phyloP scores from a whole-genome alignment of 1,140 invertebrate genomes.

The Trypoxylus dichotomus region DNA sequence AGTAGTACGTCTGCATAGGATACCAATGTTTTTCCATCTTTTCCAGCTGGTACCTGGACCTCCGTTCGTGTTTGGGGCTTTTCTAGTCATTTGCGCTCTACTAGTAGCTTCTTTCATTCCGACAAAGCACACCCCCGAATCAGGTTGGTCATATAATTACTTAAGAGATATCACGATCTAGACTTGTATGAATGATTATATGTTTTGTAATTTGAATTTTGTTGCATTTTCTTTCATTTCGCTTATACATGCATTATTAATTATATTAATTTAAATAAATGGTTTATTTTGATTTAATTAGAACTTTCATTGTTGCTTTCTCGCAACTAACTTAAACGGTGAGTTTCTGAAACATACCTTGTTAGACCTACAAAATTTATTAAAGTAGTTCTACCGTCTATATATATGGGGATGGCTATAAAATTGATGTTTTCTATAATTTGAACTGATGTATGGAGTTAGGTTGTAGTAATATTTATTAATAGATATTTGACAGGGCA shows the following conservation, averaged over 20 bases:
- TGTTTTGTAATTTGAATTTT: neutral
- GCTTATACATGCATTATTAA: neutral
- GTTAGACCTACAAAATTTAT: no score
- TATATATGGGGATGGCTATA: no score
- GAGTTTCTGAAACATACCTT: no score
- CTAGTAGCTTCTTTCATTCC: conserved; percentile 52
- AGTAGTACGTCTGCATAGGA: neutral
- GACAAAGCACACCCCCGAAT: conserved; percentile 45
- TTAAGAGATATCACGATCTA: conserved; percentile 9
- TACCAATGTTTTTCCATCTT: conserved; percentile 18
- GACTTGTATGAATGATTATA: neutral
- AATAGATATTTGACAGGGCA: no score
- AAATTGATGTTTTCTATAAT: no score
- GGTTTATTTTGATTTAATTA: neutral
- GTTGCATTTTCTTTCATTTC: neutral
- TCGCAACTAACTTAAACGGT: no score
- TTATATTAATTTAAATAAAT: conserved; percentile 10
- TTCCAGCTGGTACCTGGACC: conserved; percentile 87
- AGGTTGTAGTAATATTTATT: no score
- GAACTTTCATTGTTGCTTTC: neutral
- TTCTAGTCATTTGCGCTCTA: conserved; percentile 90
- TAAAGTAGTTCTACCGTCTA: no score
- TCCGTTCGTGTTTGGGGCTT: conserved; percentile 97
- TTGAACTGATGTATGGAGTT: no score
- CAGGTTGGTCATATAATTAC: conserved; percentile 40